These are phyloP conservation scores for Triops cancriformis DNA, from an alignment of 1,140 invertebrate genomes.

Conservation along the genomic window DNA sequence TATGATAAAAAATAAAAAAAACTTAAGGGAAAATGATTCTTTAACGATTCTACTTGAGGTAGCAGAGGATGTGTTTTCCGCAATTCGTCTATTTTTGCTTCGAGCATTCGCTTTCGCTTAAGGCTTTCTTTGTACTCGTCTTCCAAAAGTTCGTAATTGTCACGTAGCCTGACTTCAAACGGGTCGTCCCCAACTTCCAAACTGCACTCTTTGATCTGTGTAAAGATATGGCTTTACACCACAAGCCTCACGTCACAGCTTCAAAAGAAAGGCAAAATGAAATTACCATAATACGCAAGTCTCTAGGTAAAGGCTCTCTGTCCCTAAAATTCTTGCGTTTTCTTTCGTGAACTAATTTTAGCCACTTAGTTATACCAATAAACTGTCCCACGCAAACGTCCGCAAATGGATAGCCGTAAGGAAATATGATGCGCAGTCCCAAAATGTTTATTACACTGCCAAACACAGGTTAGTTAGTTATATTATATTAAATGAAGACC, in stretches of 20 bases:
- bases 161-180: constrained; percentile 90
- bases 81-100: constrained; percentile 72
- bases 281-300: constrained; percentile 19
- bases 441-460: constrained; percentile 53
- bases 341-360: constrained; percentile 69
- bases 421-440: constrained; percentile 67
- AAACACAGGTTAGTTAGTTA: constrained; percentile 24
- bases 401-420: constrained; percentile 88
- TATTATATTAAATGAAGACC: constrained; percentile 23
- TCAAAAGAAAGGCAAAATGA: constrained; percentile 15
- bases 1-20: constrained; percentile 15
- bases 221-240: not conserved
- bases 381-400: constrained; percentile 87
- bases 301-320: not conserved
- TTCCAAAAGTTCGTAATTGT: constrained; percentile 90
- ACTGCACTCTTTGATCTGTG: constrained; percentile 59
- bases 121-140: constrained; percentile 94
- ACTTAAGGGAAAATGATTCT: not conserved
- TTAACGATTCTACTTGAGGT: constrained; percentile 50
- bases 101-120: constrained; percentile 81
- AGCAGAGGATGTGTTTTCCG: constrained; percentile 71
- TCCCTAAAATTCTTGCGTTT: constrained; percentile 30
- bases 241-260: not conserved
- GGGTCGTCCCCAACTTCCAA: constrained; percentile 95
- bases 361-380: constrained; percentile 83